A percentile compares a stretch with the other conserved stretches of the same genome.
Conservation (phyloP, 37 sponge, comb jelly and placozoan genomes). For the Ephydatia muelleri region DNA sequence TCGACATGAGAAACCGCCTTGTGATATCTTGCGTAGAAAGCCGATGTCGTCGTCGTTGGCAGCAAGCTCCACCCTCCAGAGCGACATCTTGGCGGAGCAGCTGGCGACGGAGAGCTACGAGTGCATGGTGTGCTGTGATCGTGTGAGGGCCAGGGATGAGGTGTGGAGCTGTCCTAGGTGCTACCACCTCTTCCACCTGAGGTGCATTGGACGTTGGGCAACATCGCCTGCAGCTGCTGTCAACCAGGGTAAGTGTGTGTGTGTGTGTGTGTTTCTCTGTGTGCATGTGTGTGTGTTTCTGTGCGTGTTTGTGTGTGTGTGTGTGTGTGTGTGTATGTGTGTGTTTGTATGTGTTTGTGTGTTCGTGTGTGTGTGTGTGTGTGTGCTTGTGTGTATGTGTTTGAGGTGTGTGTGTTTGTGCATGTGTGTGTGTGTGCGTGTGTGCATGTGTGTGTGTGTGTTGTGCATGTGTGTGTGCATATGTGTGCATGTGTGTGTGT, state of each 20-base stretch:
- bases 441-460: too few relatives aligned
- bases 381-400: too few relatives aligned
- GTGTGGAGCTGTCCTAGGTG: conserved; percentile 83
- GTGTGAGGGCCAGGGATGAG: conserved; percentile 38
- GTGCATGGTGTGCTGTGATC: conserved; percentile 82
- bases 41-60: too few relatives aligned
- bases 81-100: conserved; percentile 66
- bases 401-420: too few relatives aligned
- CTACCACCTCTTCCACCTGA: conserved; percentile 81
- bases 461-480: neutral
- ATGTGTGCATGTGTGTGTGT: neutral
- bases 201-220: conserved; percentile 84
- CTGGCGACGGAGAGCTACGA: conserved; percentile 54
- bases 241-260: conserved; percentile 39
- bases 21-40: too few relatives aligned
- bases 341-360: too few relatives aligned
- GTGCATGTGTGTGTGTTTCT: too few relatives aligned
- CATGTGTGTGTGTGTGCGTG: neutral
- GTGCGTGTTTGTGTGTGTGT: too few relatives aligned
- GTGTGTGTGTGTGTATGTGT: too few relatives aligned
- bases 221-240: conserved; percentile 24
- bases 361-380: too few relatives aligned
- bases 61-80: conserved; percentile 53
- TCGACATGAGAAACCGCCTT: too few relatives aligned
- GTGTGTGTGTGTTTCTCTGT: too few relatives aligned